These are phyloP conservation scores for Drosophila melanogaster DNA, from an alignment of 1,140 invertebrate species.

Conservation along the genomic window DNA sequence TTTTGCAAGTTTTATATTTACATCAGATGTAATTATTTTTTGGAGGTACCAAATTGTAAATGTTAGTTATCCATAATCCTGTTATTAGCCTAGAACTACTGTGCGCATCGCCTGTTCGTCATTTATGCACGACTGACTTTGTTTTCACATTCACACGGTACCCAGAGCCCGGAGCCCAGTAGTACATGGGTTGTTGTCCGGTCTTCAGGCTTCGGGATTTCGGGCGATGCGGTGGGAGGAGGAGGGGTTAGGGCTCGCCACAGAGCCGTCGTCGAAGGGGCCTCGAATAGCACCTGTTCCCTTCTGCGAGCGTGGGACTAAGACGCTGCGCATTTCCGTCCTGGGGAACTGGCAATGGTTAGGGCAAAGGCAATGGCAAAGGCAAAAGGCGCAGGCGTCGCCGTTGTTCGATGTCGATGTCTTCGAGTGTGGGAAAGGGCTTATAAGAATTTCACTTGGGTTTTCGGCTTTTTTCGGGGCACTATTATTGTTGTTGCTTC, in stretches of 20 bases:
- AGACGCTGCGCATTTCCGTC: conserved; percentile 78
- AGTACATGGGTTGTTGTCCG: conserved; percentile 63
- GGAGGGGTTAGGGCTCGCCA: conserved; percentile 8
- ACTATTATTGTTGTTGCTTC: conserved; percentile 50
- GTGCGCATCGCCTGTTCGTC: conserved; percentile 66
- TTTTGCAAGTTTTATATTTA: no score
- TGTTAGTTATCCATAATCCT: no score
- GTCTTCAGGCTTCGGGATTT: conserved; percentile 36
- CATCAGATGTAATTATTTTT: no score
- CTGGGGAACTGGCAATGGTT: conserved; percentile 44
- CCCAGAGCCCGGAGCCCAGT: conserved; percentile 68
- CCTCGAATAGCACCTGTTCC: conserved; percentile 60
- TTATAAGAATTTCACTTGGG: conserved; percentile 83
- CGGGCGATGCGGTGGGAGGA: conserved; percentile 1
- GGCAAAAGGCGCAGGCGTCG: conserved; percentile 66
- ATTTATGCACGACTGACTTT: conserved; percentile 83
- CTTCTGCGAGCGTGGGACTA: conserved; percentile 52
- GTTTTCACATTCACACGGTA: conserved; percentile 82
- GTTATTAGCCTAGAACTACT: conserved; percentile 27
- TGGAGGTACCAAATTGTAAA: no score
- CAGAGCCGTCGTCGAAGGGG: conserved; percentile 64
- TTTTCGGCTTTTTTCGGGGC: conserved; percentile 67
- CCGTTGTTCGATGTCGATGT: conserved; percentile 41
- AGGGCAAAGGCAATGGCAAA: conserved; percentile 15
- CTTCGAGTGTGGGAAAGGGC: conserved; percentile 79